Evolutionary conservation across 2,888 invertebrate genomes (phyloP), one percentile per base, ranked within the genome.

Genomic region (Brachyptera risi): DNA sequence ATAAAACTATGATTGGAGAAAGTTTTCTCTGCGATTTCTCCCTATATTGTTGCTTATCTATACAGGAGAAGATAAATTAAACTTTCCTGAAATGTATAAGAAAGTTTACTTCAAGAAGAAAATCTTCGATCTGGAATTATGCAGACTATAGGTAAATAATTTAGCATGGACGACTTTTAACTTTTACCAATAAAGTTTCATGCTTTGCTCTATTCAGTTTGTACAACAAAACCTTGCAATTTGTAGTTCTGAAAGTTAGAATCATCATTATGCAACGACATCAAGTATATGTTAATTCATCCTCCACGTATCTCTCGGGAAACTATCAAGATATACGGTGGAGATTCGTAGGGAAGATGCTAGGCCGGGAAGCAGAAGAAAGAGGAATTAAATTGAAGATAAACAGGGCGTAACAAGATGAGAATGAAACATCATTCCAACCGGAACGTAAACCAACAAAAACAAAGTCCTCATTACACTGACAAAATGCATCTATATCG

Each of bases 271-370:
- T 31, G 17, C 31, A 51, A 26, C 17, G 17, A 51, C 26, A 51
- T 51, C 31, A 27, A 51, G 50, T 26, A 51, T 31, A 51, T 51
- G 27, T 51, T 51, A 27, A 51, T 51, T 51, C 27, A 51, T 24
- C 49, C n/a, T 42, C 50, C 26, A n/a, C 24, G 50, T 31, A 9
- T n/a, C 31, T 26, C 1, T 17, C 31, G 17, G 27, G 31, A 51
- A 51, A 23, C n/a, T n/a, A n/a, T n/a, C n/a, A n/a, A n/a, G n/a
- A n/a, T n/a, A n/a, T n/a, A n/a, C n/a, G n/a, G n/a, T n/a, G n/a
- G n/a, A n/a, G n/a, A n/a, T n/a, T n/a, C n/a, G n/a, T n/a, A n/a
- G n/a, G n/a, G n/a, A n/a, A n/a, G n/a, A n/a, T n/a, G 31, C 11
- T 31, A 19, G 11, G 5, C 44, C 19, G 44, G 13, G 50, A 26